Evolutionary conservation across 2,797 vertebrate species (phyloP).

Genomic region (Danio choprae): DNA sequence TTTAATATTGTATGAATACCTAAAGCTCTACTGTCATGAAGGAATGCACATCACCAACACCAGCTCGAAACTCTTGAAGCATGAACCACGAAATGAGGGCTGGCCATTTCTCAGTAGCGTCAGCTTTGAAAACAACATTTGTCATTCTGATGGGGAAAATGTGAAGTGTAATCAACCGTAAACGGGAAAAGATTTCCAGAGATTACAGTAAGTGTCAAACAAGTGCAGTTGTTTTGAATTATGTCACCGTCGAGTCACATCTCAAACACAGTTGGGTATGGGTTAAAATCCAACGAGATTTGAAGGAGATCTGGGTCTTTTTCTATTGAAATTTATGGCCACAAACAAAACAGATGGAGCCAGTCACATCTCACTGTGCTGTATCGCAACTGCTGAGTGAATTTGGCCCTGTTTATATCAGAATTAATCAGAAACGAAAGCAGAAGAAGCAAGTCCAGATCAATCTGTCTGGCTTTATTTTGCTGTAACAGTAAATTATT

Average conservation of each 20-base stretch:
- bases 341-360: slow-evolving; percentile 46
- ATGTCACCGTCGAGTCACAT: slow-evolving; percentile 49
- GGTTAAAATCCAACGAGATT: slow-evolving; percentile 47
- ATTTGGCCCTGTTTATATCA: neutral
- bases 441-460: neutral
- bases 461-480: neutral
- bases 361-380: slow-evolving; percentile 7
- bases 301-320: slow-evolving; percentile 43
- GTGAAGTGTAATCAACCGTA: slow-evolving; percentile 47
- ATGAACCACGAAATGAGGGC: slow-evolving; percentile 43
- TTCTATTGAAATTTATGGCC: slow-evolving; percentile 31
- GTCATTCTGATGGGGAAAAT: slow-evolving; percentile 53
- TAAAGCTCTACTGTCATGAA: neutral
- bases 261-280: slow-evolving; percentile 38
- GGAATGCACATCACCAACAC: slow-evolving; percentile 31
- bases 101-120: slow-evolving; percentile 43
- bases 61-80: slow-evolving; percentile 37
- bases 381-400: slow-evolving; percentile 14
- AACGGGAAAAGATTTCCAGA: slow-evolving; percentile 49
- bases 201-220: slow-evolving; percentile 55
- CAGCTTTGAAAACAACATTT: slow-evolving; percentile 56
- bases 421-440: slow-evolving; percentile 21
- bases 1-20: neutral
- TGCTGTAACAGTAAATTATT: neutral
- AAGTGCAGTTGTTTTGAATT: slow-evolving; percentile 54